These are phyloP conservation scores for Paradoxurus hermaphroditus DNA, from an alignment of 2,113 vertebrate genomes.

Conservation along the genomic window DNA sequence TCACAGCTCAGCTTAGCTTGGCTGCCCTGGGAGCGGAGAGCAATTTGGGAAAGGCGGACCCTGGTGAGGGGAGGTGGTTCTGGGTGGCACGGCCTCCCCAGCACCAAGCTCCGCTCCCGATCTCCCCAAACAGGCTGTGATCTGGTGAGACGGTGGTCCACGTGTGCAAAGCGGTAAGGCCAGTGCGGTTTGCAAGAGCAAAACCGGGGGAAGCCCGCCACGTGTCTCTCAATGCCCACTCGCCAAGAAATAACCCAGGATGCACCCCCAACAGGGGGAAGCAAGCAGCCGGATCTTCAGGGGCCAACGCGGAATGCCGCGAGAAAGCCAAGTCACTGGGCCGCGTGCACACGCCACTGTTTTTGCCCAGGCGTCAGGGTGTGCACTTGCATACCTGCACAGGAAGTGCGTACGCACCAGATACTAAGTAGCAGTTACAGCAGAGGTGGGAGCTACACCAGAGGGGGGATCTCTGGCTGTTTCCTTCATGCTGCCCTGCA, in stretches of 20 bases:
- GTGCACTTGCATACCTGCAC: too few relatives aligned
- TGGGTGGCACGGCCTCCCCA: not conserved
- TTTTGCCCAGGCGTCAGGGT: not conserved
- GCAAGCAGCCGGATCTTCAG: not conserved
- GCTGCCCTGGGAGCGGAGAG: not conserved
- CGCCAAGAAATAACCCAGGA: not conserved
- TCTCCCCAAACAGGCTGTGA: not conserved
- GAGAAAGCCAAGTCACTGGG: not conserved
- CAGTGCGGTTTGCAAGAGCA: not conserved
- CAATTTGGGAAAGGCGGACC: not conserved
- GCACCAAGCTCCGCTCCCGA: not conserved
- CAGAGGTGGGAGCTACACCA: not conserved
- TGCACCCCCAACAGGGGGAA: not conserved
- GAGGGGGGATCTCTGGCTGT: not conserved
- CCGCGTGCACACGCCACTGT: rapidly evolving
- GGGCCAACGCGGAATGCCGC: not conserved
- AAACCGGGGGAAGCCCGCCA: not conserved
- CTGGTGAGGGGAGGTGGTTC: not conserved
- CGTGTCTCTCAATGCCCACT: not conserved
- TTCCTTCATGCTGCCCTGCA: not conserved
- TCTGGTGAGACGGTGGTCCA: not conserved
- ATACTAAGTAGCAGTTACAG: not conserved
- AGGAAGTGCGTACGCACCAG: not conserved
- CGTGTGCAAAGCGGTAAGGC: not conserved
- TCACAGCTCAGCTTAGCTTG: not conserved